Evolutionary conservation across 2,888 invertebrate species (phyloP), one percentile per base, ranked within the genome.

Genomic region (Tipula confusa): DNA sequence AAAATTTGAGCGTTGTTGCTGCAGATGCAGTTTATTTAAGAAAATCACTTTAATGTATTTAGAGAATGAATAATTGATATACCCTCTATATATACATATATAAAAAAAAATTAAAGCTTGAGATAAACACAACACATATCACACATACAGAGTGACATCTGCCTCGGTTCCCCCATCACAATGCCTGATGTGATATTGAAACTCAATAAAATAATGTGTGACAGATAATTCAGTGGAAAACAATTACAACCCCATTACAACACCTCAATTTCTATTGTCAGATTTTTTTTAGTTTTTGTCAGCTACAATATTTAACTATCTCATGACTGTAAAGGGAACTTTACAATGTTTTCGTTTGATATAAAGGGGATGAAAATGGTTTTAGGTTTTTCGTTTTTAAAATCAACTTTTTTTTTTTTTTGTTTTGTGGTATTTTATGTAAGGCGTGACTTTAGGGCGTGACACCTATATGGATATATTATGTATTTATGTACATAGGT

Each of bases 71-170:
- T 64, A 64, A 64, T 64, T 64, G 64, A 64, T 64, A n/a, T n/a
- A 64, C 64, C 64, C 64, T 64, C n/a, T 43, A n/a, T n/a, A n/a
- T n/a, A n/a, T n/a, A n/a, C n/a, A n/a, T n/a, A n/a, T n/a, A n/a
- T n/a, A n/a, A n/a, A n/a, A n/a, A n/a, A n/a, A 64, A 64, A 64
- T 64, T 64, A 64, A 3, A 64, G 64, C 64, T 64, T 64, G 64
- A 64, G 64, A 64, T 64, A 24, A 64, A 64, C 64, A 64, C n/a
- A 64, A 64, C n/a, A n/a, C n/a, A n/a, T n/a, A n/a, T n/a, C n/a
- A n/a, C n/a, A 43, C 43, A 43, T 15, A 24, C 24, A 82, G 11
- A 33, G 64, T 28, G 83, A 83, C 84, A 84, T 84, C 84, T 84
- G 84, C 84, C 80, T 82, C 11, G 11, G 4, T 43, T 28, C 43